These are phyloP conservation scores for Scolopax bukidnonensis DNA, from an alignment of 2,797 vertebrate genomes.

Conservation along the genomic window DNA sequence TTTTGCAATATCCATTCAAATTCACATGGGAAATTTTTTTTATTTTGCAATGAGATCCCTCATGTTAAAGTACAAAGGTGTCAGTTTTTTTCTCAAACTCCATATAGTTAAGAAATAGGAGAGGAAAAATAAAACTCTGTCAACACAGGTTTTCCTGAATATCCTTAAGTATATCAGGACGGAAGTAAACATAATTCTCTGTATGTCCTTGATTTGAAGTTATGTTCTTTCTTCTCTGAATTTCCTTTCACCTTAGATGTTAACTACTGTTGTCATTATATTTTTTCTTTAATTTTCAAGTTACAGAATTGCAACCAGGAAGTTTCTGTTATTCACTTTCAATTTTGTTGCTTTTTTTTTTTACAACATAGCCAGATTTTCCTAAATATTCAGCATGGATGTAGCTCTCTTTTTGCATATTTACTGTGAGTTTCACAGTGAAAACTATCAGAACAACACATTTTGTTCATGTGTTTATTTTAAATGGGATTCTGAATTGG, in stretches of 20 bases:
- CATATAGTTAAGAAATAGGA: not conserved
- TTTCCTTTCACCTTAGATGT: not conserved
- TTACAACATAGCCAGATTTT: not conserved
- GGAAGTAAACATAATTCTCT: not conserved
- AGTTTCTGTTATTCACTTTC: not conserved
- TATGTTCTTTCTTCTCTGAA: not conserved
- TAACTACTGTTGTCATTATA: not conserved
- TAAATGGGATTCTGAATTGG: not conserved
- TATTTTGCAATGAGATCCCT: not conserved
- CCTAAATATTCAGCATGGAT: not conserved
- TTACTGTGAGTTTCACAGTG: not conserved
- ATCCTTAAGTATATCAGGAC: not conserved
- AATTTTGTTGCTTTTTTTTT: not conserved
- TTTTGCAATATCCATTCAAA: not conserved
- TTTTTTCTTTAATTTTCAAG: not conserved
- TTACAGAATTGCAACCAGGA: not conserved
- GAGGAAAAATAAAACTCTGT: not conserved
- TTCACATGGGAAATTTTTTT: not conserved
- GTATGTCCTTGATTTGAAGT: not conserved
- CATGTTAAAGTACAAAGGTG: rapidly evolving
- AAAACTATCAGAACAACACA: not conserved
- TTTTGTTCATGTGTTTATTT: not conserved
- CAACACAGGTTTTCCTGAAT: not conserved
- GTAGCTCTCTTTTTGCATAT: not conserved
- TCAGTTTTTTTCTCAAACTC: not conserved